Conservation (phyloP, 2,113 vertebrate genomes). For the Gulo gulo region DNA sequence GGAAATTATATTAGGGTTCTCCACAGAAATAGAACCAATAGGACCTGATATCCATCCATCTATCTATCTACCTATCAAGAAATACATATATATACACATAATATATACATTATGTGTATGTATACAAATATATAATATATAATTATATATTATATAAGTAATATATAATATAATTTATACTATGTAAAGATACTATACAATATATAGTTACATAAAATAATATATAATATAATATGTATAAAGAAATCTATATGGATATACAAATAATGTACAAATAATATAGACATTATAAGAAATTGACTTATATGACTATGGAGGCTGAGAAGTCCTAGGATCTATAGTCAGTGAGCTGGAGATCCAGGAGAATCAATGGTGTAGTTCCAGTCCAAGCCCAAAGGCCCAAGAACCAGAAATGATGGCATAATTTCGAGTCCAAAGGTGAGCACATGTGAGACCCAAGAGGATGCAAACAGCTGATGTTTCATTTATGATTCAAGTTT, state of each 20-base stretch:
- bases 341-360: background rate
- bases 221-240: background rate
- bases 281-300: background rate
- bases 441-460: background rate
- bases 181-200: background rate
- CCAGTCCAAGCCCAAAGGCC: background rate
- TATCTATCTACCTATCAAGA: background rate
- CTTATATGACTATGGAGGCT: background rate
- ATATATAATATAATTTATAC: background rate
- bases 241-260: background rate
- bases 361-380: background rate
- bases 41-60: background rate
- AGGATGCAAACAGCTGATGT: background rate
- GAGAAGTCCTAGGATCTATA: background rate
- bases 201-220: background rate
- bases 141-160: background rate
- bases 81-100: background rate
- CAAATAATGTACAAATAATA: background rate
- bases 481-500: background rate
- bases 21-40: background rate
- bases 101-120: background rate
- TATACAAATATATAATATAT: background rate
- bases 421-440: background rate
- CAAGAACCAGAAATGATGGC: background rate
- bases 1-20: background rate